These are phyloP conservation scores for Sesamia inferens DNA, from an alignment of 2,888 invertebrate species.

Conservation along the genomic window DNA sequence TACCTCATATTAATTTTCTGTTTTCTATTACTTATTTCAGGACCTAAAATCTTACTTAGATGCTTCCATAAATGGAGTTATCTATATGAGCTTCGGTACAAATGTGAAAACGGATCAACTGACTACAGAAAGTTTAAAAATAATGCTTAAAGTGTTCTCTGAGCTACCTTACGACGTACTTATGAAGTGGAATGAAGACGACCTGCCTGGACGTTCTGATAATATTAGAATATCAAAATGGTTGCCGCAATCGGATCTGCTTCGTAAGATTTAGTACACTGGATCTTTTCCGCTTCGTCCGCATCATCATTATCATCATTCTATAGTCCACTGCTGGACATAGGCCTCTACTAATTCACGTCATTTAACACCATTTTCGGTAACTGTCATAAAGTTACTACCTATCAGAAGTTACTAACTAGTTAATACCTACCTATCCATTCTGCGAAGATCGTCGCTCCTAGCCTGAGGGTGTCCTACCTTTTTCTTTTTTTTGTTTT, in stretches of 20 bases:
- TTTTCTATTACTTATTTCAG: constrained; percentile 60
- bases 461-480: no score
- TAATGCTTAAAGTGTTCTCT: constrained; percentile 60
- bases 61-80: constrained; percentile 75
- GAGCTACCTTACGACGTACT: constrained; percentile 68
- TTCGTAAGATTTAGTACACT: constrained; percentile 8
- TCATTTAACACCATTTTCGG: no score
- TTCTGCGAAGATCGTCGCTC: no score
- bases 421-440: no score
- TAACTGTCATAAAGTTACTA: no score
- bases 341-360: no score
- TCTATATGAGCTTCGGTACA: constrained; percentile 76
- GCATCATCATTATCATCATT: no score
- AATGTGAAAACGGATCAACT: constrained; percentile 66
- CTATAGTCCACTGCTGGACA: no score
- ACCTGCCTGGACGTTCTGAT: background rate
- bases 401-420: no score
- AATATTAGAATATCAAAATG: constrained; percentile 33
- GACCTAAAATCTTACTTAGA: constrained; percentile 76
- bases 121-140: constrained; percentile 55
- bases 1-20: no score
- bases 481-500: no score
- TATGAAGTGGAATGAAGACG: constrained; percentile 61
- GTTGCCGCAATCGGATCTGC: constrained; percentile 32
- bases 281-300: background rate